Base-by-base conservation (phyloP, 2,797 vertebrate genomes). In the Xenops minutus region DNA sequence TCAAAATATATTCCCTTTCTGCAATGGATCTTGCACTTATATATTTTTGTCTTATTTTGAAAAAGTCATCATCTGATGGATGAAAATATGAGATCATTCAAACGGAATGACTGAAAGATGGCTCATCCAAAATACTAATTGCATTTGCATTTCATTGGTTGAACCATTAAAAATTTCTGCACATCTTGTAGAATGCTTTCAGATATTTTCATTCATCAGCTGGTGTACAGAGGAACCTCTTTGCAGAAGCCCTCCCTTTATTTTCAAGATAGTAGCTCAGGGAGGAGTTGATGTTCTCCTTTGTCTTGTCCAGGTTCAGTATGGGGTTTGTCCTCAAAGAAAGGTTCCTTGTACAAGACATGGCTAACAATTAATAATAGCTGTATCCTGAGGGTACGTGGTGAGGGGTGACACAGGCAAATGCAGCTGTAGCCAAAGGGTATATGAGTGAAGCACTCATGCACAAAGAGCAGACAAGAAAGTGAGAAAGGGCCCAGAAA, bases 341-440 rank as follows among this genome's bases (percentile, higher is more conserved):
- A 95, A 34, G 54, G 68, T 61, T 93, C 81, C 90, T 96, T 96
- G 88, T 94, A 29, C 3, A 4, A 67, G 59, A 26, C 48, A 7
- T 6, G 32, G 67, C 59, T 86, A 91, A 79, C 80, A 95, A 91
- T 92, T 72, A 78, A 85, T 87, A 88, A 87, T 20, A 75, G 92
- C 72, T 24, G 5, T 83, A 14, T 72, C 90, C 92, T 23, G 64
- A 85, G 84, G 96, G 85, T 64, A 17, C 44, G 64, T 78, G 37
- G 54, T 52, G 67, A 93, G 56, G 43, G 54, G 81, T 71, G 46
- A 73, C 78, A 77, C 11, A 14, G 84, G 56, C 15, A 0, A 93
- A 71, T 21, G 49, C 52, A 72, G 46, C 74, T 62, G 52, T 89
- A 92, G 85, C 95, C 85, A 55, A 7, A 5, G 94, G 95, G 37